These are phyloP conservation scores for Polydrusus pterygomalis DNA, from an alignment of 2,888 invertebrate genomes.

Conservation along the genomic window DNA sequence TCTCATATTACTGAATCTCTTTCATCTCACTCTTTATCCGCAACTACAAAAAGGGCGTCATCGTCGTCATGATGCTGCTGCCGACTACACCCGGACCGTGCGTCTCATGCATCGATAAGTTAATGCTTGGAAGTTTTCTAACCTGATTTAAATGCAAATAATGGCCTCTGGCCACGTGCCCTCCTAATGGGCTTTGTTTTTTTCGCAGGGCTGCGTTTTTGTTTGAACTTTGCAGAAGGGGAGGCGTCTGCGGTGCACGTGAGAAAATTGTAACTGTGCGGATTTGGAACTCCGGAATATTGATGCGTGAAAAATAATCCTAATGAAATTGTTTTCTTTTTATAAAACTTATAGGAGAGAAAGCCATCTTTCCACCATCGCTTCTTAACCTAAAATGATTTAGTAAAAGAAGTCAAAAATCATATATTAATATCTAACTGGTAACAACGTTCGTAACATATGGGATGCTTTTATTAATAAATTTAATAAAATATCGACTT, in stretches of 20 bases:
- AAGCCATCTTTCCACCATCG: too few species aligned
- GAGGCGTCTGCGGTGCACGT: conserved; percentile 37
- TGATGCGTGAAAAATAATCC: too few species aligned
- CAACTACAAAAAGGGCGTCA: conserved; percentile 20
- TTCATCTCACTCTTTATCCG: conserved; percentile 16
- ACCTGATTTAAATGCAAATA: conserved; percentile 68
- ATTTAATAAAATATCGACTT: too few species aligned
- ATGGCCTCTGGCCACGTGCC: conserved; percentile 62
- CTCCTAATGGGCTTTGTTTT: conserved; percentile 56
- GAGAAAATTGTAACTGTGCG: conserved; percentile 33
- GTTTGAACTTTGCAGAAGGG: conserved; percentile 33
- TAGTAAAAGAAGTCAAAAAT: too few species aligned
- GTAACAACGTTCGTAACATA: too few species aligned
- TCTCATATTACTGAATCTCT: background rate
- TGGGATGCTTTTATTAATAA: too few species aligned
- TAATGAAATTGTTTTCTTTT: too few species aligned
- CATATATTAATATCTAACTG: too few species aligned
- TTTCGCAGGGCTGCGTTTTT: conserved; percentile 31
- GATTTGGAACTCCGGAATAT: background rate
- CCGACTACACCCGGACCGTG: conserved; percentile 24
- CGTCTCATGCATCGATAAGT: conserved; percentile 42
- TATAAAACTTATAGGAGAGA: too few species aligned
- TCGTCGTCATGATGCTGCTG: conserved; percentile 26
- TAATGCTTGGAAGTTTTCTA: conserved; percentile 49
- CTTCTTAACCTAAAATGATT: too few species aligned